phyloP scores from a whole-genome alignment of 1,140 invertebrate genomes.

The Steinernema khuongi region DNA sequence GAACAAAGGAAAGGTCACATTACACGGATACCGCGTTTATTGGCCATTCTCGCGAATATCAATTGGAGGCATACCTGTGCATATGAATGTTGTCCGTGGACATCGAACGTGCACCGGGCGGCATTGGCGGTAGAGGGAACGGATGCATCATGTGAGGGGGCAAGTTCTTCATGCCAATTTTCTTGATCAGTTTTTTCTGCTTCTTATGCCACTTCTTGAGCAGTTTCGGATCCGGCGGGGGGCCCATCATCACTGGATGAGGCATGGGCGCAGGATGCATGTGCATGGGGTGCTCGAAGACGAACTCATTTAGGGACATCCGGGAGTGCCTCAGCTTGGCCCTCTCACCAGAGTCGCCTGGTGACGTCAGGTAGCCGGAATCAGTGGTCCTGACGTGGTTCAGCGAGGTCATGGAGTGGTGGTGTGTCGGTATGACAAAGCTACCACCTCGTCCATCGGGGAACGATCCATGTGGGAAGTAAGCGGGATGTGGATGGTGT shows the following conservation, averaged over 20 bases:
- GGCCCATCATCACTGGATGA: background rate
- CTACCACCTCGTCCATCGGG: background rate
- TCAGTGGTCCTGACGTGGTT: background rate
- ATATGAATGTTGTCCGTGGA: background rate
- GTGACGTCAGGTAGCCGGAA: background rate
- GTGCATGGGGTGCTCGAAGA: background rate
- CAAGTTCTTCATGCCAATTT: background rate
- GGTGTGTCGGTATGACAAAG: background rate
- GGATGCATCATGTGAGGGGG: constrained; percentile 2
- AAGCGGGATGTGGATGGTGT: background rate
- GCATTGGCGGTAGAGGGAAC: background rate
- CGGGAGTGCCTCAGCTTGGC: background rate
- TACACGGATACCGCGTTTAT: background rate
- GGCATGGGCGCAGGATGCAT: background rate
- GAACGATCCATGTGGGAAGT: background rate
- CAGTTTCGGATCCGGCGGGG: background rate
- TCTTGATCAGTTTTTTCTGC: background rate
- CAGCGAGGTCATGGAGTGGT: background rate
- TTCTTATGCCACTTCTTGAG: constrained; percentile 10
- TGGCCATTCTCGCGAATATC: no score
- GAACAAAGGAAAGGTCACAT: background rate
- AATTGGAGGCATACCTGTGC: background rate
- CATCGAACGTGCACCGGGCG: constrained; percentile 2
- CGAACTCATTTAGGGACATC: background rate
- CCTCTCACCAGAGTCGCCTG: background rate